A percentile compares a stretch with the other conserved stretches of the same genome.
Conservation (phyloP, 53 echinoderm and acorn worm genomes). For the Crossaster papposus region DNA sequence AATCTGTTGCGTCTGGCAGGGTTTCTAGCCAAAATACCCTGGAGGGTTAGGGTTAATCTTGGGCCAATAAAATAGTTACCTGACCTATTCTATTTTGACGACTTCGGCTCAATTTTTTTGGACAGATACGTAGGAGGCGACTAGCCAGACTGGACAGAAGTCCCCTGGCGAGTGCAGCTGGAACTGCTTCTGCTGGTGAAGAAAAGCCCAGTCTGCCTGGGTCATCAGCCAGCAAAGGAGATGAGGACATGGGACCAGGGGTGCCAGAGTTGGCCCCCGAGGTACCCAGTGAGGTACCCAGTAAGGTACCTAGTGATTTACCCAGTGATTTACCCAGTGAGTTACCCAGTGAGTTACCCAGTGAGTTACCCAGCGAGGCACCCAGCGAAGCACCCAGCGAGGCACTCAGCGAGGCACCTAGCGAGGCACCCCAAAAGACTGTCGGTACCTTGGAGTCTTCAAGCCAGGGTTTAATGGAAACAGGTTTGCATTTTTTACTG, state of each 20-base stretch:
- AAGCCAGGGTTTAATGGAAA: slow-evolving; percentile 39
- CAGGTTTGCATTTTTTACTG: slow-evolving; percentile 5
- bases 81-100: too few species aligned
- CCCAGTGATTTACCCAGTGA: slow-evolving; percentile 3
- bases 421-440: slow-evolving; percentile 15
- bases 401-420: not conserved
- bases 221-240: not conserved
- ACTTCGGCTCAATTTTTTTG: not conserved
- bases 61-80: too few species aligned
- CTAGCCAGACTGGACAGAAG: slow-evolving; percentile 82
- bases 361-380: not conserved
- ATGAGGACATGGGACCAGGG: not conserved
- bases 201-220: slow-evolving; percentile 21
- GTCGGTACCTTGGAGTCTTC: not conserved
- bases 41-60: too few species aligned
- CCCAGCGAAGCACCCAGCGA: not conserved
- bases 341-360: not conserved
- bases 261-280: not conserved
- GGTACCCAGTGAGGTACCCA: slow-evolving; percentile 1
- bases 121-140: slow-evolving; percentile 87
- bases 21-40: too few species aligned
- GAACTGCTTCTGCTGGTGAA: not conserved
- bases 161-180: slow-evolving; percentile 36
- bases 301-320: not conserved
- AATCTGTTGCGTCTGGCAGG: too few species aligned